Percentiles rank a stretch among this genome's conserved stretches.
These are phyloP conservation scores for Spinibarbus caldwelli DNA, from an alignment of 2,797 vertebrate species.

Conservation along the genomic window DNA sequence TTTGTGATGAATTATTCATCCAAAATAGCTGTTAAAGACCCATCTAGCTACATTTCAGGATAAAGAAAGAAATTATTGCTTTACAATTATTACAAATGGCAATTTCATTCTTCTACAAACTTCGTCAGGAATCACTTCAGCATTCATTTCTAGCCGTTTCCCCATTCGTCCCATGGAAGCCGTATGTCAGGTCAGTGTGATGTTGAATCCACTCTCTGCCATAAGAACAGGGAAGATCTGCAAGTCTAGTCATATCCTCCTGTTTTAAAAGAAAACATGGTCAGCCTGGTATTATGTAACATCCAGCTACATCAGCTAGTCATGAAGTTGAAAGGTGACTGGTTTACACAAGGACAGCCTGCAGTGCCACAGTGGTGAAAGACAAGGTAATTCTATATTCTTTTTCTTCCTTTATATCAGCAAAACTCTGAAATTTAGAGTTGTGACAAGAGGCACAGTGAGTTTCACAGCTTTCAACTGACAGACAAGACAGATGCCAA, in stretches of 20 bases:
- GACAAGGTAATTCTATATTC: slow-evolving; percentile 9
- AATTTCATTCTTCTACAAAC: not conserved
- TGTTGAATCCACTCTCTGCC: slow-evolving; percentile 38
- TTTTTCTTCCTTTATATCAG: slow-evolving; percentile 22
- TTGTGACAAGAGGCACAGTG: slow-evolving; percentile 49
- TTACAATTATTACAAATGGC: not conserved
- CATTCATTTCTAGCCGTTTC: slow-evolving; percentile 48
- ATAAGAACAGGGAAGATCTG: slow-evolving; percentile 58
- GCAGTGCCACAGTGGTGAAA: not conserved
- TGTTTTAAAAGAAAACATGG: slow-evolving; percentile 69
- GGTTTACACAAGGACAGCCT: slow-evolving; percentile 33
- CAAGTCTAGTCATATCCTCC: slow-evolving; percentile 64
- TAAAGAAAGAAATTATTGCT: not conserved
- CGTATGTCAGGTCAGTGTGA: slow-evolving; percentile 16
- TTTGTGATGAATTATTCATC: not conserved
- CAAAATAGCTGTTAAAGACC: not conserved
- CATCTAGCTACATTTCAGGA: not conserved
- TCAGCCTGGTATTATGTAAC: slow-evolving; percentile 26
- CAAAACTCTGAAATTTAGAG: slow-evolving; percentile 51
- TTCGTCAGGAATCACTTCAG: slow-evolving; percentile 36
- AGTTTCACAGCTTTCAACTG: slow-evolving; percentile 45
- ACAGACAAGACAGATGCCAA: slow-evolving; percentile 35
- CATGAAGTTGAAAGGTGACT: not conserved
- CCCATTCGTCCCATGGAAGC: slow-evolving; percentile 40
- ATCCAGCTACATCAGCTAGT: not conserved